phyloP scores from a whole-genome alignment of 2,888 invertebrate genomes.

The Penaeus monodon region DNA sequence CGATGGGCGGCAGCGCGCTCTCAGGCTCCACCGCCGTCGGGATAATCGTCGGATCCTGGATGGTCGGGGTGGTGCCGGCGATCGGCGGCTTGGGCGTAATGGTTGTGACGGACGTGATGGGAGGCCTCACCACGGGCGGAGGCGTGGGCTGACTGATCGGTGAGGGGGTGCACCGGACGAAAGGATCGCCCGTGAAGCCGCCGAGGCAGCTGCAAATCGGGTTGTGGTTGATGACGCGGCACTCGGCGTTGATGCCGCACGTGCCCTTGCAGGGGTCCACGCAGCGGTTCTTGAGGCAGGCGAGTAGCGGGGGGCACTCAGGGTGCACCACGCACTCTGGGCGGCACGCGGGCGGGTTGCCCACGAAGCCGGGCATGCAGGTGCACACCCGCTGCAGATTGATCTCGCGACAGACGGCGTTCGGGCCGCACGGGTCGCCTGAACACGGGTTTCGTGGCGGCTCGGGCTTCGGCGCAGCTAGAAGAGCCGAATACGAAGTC shows the following conservation, averaged over 20 bases:
- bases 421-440: constrained; percentile 86
- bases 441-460: constrained; percentile 53
- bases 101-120: constrained; percentile 71
- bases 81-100: constrained; percentile 63
- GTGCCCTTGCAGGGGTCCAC: constrained; percentile 87
- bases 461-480: constrained; percentile 7
- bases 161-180: constrained; percentile 78
- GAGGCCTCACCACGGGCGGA: constrained; percentile 72
- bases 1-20: constrained; percentile 28
- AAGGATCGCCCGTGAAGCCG: constrained; percentile 85
- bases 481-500: not conserved
- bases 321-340: constrained; percentile 86
- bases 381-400: constrained; percentile 86
- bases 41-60: not conserved
- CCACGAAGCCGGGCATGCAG: constrained; percentile 66
- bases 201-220: constrained; percentile 75
- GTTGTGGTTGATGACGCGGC: constrained; percentile 77
- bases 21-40: constrained; percentile 40
- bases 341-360: constrained; percentile 82
- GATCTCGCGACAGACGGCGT: constrained; percentile 81
- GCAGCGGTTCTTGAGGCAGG: constrained; percentile 83
- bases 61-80: constrained; percentile 5
- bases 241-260: constrained; percentile 83
- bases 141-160: constrained; percentile 68
- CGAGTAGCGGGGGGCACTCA: constrained; percentile 81